Evolutionary conservation across 1,140 invertebrate species (phyloP), one percentile per base, ranked within the genome.

Genomic region (Zaprionus kolodkinae): DNA sequence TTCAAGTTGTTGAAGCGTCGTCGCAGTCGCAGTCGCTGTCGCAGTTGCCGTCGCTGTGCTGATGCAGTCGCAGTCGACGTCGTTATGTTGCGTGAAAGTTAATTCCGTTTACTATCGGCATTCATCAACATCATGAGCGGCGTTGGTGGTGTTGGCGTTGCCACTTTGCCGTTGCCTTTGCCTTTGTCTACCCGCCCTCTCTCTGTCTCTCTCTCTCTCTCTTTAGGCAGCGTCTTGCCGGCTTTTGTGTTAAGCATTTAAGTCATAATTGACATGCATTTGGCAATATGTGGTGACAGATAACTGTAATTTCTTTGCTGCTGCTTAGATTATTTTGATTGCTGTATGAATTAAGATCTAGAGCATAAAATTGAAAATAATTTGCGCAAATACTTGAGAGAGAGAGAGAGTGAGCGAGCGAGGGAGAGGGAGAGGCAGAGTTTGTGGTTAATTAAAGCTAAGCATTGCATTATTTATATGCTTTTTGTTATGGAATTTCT

Each of bases 81-180:
- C 55, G 83, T 83, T 87, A 83, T 75, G 77, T 72, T 87, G 84
- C 85, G 84, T 88, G 84, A 88, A 88, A 88, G 84, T 88, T 88
- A 88, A 89, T 88, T 88, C 85, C 84, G 85, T 89, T 88, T 88
- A 88, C 84, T 88, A 88, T 88, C 84, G 84, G 84, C 77, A 88
- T 88, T 84, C 84, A 88, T 88, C 84, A 87, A 88, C 84, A 88
- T 87, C 84, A 88, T 78, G 80, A 84, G 63, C 77, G 64, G 54
- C 52, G 60, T 21, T 30, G 60, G 50, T 17, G 52, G 55, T 63
- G 57, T 69, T 61, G 40, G 67, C 72, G 54, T 74, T 72, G 72
- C 66, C 62, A 67, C 66, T 70, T 69, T 65, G 57, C 81, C 62
- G 64, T 69, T 65, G 57, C 81, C 62, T 9, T 45, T 45, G 40